Base-by-base conservation (phyloP, 92 coral and sea anemone genomes). In the Palythoa caribaeorum region DNA sequence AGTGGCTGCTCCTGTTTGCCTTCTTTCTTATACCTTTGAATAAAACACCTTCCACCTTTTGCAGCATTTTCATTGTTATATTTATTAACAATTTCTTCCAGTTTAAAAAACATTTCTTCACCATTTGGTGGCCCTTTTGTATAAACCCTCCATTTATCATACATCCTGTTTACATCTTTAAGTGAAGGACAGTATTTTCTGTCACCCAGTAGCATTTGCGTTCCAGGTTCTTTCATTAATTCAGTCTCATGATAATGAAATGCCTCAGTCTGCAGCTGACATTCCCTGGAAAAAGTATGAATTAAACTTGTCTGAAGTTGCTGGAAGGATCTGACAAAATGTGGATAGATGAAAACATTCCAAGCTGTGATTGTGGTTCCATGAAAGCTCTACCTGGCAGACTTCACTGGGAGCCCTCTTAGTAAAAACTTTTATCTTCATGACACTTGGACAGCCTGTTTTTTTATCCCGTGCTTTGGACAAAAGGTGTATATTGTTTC, bases 361-460 rank as follows among this genome's bases (percentile, higher is more conserved):
- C 4, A 73, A 77, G 70, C 91, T 88, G 87, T 88, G 91, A 66
- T 91, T 88, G 85, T 92, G 90, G 28, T 88, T 62, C 90, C 94
- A 80, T 74, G 68, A 84, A 38, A 92, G 71, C 55, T 88, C 70
- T 1, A 88, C 85, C 71, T 88, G 87, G 44, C 90, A 92, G 84
- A 88, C 75, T 14, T 88, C 87, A 55, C 84, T 74, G 17, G 65
- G 19, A 53, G 87, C 7, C 12, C 74, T n/a, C 54, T 70, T 91
- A 36, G 93, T 78, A 65, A 52, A 84, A 35, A 91, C 53, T 77
- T 84, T 88, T 76, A 88, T 40, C 14, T 55, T 83, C 89, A 87
- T 76, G 69, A 52, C 87, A 62, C 93, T 91, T 10, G 69, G 50
- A 75, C 92, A 90, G 63, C 78, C 87, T 15, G 90, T 90, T 55